A percentile compares a stretch with the other conserved stretches of the same genome.
These are phyloP conservation scores for Schizaphis graminum DNA, from an alignment of 2,888 invertebrate genomes.

Conservation along the genomic window DNA sequence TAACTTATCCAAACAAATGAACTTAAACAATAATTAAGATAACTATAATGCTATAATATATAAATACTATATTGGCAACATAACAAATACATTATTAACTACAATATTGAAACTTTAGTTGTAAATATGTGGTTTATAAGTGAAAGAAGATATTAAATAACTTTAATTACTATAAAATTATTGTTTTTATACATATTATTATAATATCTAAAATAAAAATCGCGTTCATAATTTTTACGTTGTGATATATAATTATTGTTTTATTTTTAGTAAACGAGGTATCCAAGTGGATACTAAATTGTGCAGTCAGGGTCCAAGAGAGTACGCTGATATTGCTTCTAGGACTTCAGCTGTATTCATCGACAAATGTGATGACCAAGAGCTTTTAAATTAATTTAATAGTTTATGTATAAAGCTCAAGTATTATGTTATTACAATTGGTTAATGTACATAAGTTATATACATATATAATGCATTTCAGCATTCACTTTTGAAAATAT, in stretches of 20 bases:
- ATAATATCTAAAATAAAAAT: background rate
- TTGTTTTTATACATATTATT: background rate
- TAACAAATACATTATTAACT: background rate
- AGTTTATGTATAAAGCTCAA: background rate
- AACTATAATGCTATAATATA: background rate
- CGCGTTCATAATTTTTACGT: background rate
- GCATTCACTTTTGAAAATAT: conserved; percentile 6
- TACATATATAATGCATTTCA: background rate
- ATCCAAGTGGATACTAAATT: conserved; percentile 81
- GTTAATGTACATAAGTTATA: conserved; percentile 24
- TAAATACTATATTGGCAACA: background rate
- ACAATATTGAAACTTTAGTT: background rate
- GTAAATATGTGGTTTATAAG: background rate
- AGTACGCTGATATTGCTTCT: conserved; percentile 85
- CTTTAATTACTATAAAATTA: background rate
- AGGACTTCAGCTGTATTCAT: conserved; percentile 82
- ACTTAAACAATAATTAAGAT: too few species aligned
- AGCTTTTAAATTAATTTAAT: conserved; percentile 32
- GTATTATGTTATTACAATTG: background rate
- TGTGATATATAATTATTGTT: conserved; percentile 68
- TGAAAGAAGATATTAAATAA: background rate
- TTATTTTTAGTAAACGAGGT: conserved; percentile 79
- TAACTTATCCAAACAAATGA: too few species aligned
- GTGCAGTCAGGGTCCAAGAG: conserved; percentile 79
- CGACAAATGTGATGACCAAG: conserved; percentile 75